These are phyloP conservation scores for Amphiprion ocellaris DNA, from an alignment of 2,113 vertebrate species.

Conservation along the genomic window DNA sequence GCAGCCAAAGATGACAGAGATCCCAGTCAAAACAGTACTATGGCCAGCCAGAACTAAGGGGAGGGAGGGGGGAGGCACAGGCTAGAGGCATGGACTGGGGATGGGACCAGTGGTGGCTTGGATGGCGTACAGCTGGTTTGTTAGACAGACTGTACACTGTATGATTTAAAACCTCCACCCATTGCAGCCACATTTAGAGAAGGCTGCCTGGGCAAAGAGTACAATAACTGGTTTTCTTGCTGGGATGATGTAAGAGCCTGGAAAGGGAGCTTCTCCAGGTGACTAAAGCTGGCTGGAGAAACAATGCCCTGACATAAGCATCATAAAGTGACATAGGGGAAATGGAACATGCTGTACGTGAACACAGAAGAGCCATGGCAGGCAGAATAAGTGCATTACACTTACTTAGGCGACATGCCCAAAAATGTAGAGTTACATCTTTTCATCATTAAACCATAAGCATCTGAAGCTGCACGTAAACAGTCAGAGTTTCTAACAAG, in stretches of 20 bases:
- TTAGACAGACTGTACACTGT: conserved; percentile 61
- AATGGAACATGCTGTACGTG: conserved; percentile 13
- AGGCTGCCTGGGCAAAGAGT: conserved; percentile 13
- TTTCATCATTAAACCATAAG: not conserved
- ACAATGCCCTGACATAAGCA: conserved; percentile 47
- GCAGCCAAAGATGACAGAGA: conserved; percentile 81
- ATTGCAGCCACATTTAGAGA: conserved; percentile 42
- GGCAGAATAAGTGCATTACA: not conserved
- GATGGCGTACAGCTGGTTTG: conserved; percentile 55
- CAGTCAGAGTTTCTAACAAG: conserved; percentile 23
- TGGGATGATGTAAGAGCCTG: conserved; percentile 62
- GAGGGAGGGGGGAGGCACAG: conserved; percentile 1
- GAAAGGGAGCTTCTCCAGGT: conserved; percentile 60
- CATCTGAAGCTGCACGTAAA: not conserved
- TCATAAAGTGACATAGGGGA: conserved; percentile 14
- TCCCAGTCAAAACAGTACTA: conserved; percentile 79
- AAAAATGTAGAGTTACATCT: not conserved
- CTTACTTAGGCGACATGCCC: not conserved
- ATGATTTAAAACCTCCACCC: conserved; percentile 48
- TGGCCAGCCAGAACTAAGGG: conserved; percentile 36
- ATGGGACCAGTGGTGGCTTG: conserved; percentile 61
- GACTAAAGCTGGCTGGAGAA: conserved; percentile 15
- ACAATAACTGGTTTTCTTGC: conserved; percentile 65
- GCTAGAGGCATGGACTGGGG: conserved; percentile 37
- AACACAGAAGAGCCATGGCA: not conserved